Evolutionary conservation across 2,888 invertebrate species (phyloP), one percentile per base, ranked within the genome.

Genomic region (Rhyacophila evoluta): DNA sequence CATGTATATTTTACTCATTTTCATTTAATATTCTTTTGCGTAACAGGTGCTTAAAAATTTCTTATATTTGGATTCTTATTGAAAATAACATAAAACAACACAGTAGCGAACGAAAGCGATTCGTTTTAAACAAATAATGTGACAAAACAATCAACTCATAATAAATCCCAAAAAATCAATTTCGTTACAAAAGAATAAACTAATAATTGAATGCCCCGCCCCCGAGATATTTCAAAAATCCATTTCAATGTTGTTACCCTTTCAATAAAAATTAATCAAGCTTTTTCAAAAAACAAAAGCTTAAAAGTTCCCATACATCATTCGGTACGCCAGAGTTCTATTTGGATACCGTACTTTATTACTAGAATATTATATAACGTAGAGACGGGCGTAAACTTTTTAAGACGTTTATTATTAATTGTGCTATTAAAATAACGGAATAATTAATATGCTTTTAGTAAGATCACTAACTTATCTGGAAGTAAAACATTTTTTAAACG

Each of bases 151-250:
- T 55, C 55, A 55, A 55, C 15, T 55, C 55, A 55, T 25, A 55
- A 55, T 55, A 55, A 55, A 55, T 55, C 55, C 55, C 55, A 55
- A 15, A 55, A 55, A 55, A 55, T 55, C 55, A 55, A 55, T 55
- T 55, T 25, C 55, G 19, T 19, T 19, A 5, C 15, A 55, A 55
- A 2, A 55, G 10, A 55, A 55, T 55, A 55, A 55, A 19, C 55
- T 55, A 15, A 25, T 55, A 55, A 55, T 55, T 55, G 55, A 55
- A 55, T 55, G 55, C 55, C 55, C 19, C 55, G 10, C 55, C 55
- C 55, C 8, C 15, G 8, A 55, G 19, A 55, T 55, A 55, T 25
- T 55, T 55, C 55, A 10, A 55, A 55, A 55, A 25, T 55, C 12
- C 55, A 55, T 55, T 55, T 19, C 55, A 19, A 55, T 55, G 55